phyloP scores from a whole-genome alignment of 2,797 vertebrate species.

The Micrastur ruficollis region DNA sequence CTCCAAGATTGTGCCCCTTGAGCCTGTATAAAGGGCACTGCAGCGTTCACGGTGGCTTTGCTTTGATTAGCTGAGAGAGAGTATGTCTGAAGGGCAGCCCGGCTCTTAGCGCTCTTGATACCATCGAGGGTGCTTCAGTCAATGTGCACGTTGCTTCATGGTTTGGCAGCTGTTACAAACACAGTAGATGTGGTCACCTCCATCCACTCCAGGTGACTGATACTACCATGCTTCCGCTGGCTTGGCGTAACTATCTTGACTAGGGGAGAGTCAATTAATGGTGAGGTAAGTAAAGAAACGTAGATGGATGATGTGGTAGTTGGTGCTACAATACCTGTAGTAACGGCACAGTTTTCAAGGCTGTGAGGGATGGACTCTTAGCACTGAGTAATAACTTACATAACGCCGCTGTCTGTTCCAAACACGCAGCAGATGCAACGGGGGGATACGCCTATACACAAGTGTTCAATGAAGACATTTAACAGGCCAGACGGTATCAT shows the following conservation, averaged over 20 bases:
- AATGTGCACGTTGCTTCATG: background rate
- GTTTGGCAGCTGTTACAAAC: slow-evolving; percentile 27
- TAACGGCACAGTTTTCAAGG: background rate
- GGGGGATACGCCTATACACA: background rate
- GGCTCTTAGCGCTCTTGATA: background rate
- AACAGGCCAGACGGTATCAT: background rate
- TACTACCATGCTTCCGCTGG: slow-evolving; percentile 20
- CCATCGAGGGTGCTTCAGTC: background rate
- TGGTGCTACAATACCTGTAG: background rate
- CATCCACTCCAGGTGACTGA: slow-evolving; percentile 26
- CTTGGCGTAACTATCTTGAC: slow-evolving; percentile 60
- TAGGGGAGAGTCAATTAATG: slow-evolving; percentile 53
- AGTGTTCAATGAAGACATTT: background rate
- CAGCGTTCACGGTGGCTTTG: background rate
- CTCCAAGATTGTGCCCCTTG: background rate
- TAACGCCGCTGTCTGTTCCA: background rate
- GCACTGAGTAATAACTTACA: background rate
- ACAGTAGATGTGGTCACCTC: slow-evolving; percentile 30
- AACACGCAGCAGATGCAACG: background rate
- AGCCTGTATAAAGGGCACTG: background rate
- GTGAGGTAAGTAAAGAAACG: slow-evolving; percentile 62
- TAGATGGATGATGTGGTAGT: slow-evolving; percentile 23
- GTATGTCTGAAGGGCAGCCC: background rate
- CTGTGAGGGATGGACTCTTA: background rate
- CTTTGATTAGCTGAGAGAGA: background rate